Evolutionary conservation across 2,113 vertebrate species (phyloP).

Genomic region (Cavia aperea): DNA sequence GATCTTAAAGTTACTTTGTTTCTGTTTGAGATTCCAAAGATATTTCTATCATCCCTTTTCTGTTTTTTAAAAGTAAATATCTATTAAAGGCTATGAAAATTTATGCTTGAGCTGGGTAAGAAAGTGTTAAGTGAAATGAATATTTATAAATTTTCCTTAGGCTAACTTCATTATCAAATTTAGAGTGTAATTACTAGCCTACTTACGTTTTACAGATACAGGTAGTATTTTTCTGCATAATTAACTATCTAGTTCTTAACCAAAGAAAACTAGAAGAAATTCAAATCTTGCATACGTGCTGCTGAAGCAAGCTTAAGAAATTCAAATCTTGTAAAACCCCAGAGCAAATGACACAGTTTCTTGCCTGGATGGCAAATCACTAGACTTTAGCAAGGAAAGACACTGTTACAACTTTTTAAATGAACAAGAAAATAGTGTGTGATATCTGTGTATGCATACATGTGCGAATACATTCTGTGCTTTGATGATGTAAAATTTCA

Average conservation of each 20-base stretch:
- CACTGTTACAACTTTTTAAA: background rate
- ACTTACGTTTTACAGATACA: slow-evolving; percentile 29
- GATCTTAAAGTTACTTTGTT: background rate
- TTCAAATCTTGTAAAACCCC: slow-evolving; percentile 21
- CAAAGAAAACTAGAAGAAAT: slow-evolving; percentile 48
- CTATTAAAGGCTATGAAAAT: slow-evolving; percentile 36
- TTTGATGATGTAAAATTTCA: background rate
- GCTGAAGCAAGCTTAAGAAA: slow-evolving; percentile 3
- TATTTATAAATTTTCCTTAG: background rate
- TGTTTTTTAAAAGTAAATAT: background rate
- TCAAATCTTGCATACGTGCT: background rate
- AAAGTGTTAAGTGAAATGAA: background rate
- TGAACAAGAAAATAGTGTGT: background rate
- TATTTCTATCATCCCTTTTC: background rate
- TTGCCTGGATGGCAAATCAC: slow-evolving; percentile 5
- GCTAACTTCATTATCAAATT: slow-evolving; percentile 52
- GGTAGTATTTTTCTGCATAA: background rate
- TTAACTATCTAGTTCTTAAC: slow-evolving; percentile 23
- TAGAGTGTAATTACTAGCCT: slow-evolving; percentile 37
- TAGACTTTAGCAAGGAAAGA: background rate
- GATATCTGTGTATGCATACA: background rate
- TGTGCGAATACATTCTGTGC: background rate
- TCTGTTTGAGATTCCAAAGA: background rate
- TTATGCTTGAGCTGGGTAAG: background rate
- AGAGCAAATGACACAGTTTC: slow-evolving; percentile 27